Evolutionary conservation across 2,888 invertebrate genomes (phyloP), one percentile per base, ranked within the genome.

Genomic region (Noctua pronuba): DNA sequence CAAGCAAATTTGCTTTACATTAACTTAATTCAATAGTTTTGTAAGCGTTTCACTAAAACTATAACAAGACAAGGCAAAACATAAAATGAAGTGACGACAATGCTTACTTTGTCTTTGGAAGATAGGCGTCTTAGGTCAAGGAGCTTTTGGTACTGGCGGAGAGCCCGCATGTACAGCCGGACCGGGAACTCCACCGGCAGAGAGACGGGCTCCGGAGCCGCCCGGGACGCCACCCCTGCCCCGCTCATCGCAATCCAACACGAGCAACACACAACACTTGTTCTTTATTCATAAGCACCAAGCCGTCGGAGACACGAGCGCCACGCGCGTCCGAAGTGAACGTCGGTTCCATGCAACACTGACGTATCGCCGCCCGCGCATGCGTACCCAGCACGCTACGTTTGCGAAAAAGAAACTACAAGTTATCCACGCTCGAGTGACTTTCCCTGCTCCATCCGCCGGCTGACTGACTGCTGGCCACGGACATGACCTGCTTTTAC

Each of bases 111-210:
- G 92, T 96, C 95, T 94, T 96, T 97, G 84, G 93, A 95, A 92
- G 97, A 94, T 91, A 96, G 95, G 82, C 97, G 96, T 90, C 96
- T 96, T 82, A 97, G 94, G 92, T 97, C 97, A 86, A 97, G 94
- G 80, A 97, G 95, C 92, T 97, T 97, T 91, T 97, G 97, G 92
- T 97, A 97, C 92, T 97, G 97, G 79, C 97, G 97, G 49, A 97
- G 97, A 82, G 97, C 97, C 85, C 97, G 94, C 89, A 97, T 93
- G 92, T 97, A 97, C 76, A 97, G 94, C 82, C 97, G 94, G 88
- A 97, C 97, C 66, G 97, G 95, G 75, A 95, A 91, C 79, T 95
- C 94, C 38, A 91, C 85, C 68, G 95, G 93, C 86, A 94, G 86
- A 79, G 94, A 90, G 71, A 92, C 91, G 75, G 93, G 88, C 87